phyloP scores from a whole-genome alignment of 2,113 vertebrate genomes.

The Lampris incognitus region DNA sequence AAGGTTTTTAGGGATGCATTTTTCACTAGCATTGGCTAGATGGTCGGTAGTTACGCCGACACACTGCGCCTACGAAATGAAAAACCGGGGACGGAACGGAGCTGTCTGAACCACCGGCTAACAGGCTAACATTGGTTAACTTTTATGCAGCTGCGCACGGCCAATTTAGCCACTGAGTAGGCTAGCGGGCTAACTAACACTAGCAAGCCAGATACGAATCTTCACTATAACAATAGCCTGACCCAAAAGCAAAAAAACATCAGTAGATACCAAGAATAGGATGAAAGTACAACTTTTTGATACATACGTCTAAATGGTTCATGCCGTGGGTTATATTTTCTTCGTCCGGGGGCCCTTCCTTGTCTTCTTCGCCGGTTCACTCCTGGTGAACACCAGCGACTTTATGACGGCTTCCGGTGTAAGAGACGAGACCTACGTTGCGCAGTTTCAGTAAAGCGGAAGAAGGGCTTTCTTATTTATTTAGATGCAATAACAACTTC shows the following conservation, averaged over 20 bases:
- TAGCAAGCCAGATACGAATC: background rate
- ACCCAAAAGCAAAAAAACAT: background rate
- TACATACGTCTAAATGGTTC: constrained; percentile 1
- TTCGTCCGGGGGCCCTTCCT: constrained; percentile 33
- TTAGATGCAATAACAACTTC: too few relatives aligned
- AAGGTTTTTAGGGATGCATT: background rate
- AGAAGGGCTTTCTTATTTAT: too few relatives aligned
- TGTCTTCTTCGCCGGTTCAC: constrained; percentile 55
- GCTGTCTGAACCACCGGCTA: constrained; percentile 12
- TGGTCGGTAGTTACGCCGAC: fast-evolving
- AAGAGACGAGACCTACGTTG: constrained; percentile 24
- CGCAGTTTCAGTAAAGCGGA: background rate
- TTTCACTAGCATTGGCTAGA: background rate
- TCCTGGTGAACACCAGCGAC: constrained; percentile 41
- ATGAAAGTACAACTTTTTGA: fast-evolving
- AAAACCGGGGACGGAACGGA: background rate
- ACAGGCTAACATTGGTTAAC: constrained; percentile 14
- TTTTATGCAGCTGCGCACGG: constrained; percentile 23
- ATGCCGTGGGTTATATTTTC: constrained; percentile 18
- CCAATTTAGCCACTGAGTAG: constrained; percentile 27
- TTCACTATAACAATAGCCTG: too few relatives aligned
- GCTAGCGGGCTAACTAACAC: constrained; percentile 11
- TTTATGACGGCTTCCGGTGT: constrained; percentile 60
- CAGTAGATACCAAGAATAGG: constrained; percentile 4
- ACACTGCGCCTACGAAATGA: fast-evolving